Conservation (phyloP, 2,888 invertebrate species). For the Hermaeophaga mercurialis region DNA sequence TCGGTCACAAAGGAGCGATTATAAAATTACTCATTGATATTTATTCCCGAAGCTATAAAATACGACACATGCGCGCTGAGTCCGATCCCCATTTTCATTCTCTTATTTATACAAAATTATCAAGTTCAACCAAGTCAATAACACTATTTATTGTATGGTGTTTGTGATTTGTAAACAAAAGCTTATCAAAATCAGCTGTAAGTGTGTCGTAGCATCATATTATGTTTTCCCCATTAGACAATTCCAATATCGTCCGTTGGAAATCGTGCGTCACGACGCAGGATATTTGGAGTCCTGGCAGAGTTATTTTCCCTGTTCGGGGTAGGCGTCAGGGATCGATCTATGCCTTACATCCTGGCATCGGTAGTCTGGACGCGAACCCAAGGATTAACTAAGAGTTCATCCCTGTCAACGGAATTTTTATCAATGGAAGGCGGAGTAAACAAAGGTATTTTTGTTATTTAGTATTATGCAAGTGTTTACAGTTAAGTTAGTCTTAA, state of each 20-base stretch:
- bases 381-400: background rate
- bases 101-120: constrained; percentile 20
- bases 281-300: constrained; percentile 8
- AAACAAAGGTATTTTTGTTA: constrained; percentile 6
- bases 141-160: constrained; percentile 10
- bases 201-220: background rate
- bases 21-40: constrained; percentile 9
- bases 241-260: background rate
- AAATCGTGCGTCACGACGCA: constrained; percentile 10
- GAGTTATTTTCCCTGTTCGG: too few species aligned
- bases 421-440: constrained; percentile 11
- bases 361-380: background rate
- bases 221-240: background rate
- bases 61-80: constrained; percentile 15
- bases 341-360: constrained; percentile 13
- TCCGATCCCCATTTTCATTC: constrained; percentile 13
- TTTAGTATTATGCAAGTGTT: background rate
- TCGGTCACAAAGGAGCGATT: constrained; percentile 10
- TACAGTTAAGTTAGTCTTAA: background rate
- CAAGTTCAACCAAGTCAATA: constrained; percentile 14
- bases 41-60: constrained; percentile 8
- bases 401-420: constrained; percentile 1
- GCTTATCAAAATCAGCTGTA: constrained; percentile 15
- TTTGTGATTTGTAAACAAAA: constrained; percentile 30
- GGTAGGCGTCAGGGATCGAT: constrained; percentile 29